Evolutionary conservation across 1,140 invertebrate species (phyloP).

Genomic region (Yoshiicerus persimilis): DNA sequence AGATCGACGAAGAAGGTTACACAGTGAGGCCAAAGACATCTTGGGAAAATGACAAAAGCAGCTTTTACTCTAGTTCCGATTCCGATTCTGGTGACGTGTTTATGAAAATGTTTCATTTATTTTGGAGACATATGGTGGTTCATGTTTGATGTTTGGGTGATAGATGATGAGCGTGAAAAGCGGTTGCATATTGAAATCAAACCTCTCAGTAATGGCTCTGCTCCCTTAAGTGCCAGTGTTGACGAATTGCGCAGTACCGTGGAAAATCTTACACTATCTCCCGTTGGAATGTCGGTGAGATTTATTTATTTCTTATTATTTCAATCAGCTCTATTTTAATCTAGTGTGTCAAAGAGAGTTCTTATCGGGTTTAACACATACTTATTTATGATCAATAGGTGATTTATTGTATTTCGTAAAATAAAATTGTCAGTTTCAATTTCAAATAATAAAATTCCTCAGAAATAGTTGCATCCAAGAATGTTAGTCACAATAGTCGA

Average conservation of each 20-base stretch:
- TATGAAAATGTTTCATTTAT: not conserved
- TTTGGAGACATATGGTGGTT: not conserved
- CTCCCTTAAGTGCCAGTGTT: conserved; percentile 86
- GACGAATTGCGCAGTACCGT: conserved; percentile 90
- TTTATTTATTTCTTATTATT: not conserved
- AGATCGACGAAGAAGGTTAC: conserved; percentile 94
- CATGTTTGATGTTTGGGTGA: conserved; percentile 28
- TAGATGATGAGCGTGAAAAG: conserved; percentile 76
- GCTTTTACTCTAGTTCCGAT: conserved; percentile 89
- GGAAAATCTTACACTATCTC: conserved; percentile 85
- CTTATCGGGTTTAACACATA: no score
- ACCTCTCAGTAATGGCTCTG: conserved; percentile 82
- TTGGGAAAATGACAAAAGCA: conserved; percentile 70
- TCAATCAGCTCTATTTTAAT: no score
- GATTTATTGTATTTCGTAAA: no score
- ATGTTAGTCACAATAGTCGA: no score
- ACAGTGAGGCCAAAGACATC: conserved; percentile 75
- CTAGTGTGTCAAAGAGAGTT: no score
- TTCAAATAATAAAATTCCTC: no score
- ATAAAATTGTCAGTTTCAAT: no score
- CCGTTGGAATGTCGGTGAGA: conserved; percentile 65
- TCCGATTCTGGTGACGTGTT: conserved; percentile 73
- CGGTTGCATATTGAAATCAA: conserved; percentile 95
- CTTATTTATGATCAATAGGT: no score
- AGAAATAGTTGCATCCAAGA: no score